Base-by-base conservation (phyloP, 2,113 vertebrate species). In the Mixornis gularis region DNA sequence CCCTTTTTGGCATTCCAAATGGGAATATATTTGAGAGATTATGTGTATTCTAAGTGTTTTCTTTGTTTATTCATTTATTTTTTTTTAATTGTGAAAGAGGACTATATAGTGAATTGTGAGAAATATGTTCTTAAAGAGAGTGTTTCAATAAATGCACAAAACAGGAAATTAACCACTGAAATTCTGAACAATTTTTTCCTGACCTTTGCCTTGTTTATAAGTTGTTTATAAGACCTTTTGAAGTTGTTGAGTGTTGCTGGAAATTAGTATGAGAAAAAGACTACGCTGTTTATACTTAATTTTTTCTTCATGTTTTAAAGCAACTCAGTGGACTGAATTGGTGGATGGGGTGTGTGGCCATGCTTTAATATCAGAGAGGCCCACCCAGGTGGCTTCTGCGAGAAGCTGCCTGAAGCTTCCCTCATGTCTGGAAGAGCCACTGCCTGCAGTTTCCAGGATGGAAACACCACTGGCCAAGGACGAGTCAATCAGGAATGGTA, bases 401-500 rank as follows among this genome's bases (percentile, higher is more conserved):
- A 74, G 25, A 66, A 74, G 43, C 25, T 48, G 9, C 12, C 16
- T 49, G 51, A 58, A 56, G 25, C 4, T 25, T 49, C 30, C 13
- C 30, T 8, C 26, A 13, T 30, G 30, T 4, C 36, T 41, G 7
- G 36, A 65, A 65, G 30, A 41, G 19, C 13, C 13, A 58, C 9
- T 49, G 13, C 13, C 43, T 17, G 5, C 15, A 41, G 3, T 4
- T 49, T 49, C 51, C 25, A 41, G 43, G 24, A 34, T 56, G 34
- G 13, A 48, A 12, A 12, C 5, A 5, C 18, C 0, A 0, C 24
- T 73, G 59, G 13, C 16, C 25, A 20, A 34, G 25, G 30, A 20
- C 34, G 34, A 65, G 30, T n/a, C 30, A 74, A 17, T 41, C 60
- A 41, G 13, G 16, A 65, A 34, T 41, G 1, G 40, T 25, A 34